Percentiles rank a stretch among this genome's conserved stretches.
Evolutionary conservation across 1,140 invertebrate genomes (phyloP).

Genomic region (Trypoxylus dichotomus): DNA sequence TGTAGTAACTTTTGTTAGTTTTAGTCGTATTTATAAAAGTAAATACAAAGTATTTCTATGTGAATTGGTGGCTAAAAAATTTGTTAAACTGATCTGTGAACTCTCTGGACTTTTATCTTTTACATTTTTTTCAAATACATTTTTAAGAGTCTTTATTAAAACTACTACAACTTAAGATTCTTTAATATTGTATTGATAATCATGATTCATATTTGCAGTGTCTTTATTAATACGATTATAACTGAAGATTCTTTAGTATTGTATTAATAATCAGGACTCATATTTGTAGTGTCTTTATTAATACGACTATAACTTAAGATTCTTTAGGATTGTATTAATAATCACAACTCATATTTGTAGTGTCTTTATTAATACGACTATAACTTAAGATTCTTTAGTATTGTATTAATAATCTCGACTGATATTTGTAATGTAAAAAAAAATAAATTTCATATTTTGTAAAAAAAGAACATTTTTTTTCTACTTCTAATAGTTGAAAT

Average conservation of each 20-base stretch:
- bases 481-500: too few species aligned
- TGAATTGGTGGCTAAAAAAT: not conserved
- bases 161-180: not conserved
- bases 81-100: not conserved
- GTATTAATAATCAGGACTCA: too few species aligned
- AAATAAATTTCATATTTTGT: conserved; percentile 17
- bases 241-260: not conserved
- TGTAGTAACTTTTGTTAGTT: not conserved
- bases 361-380: not conserved
- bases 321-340: not conserved
- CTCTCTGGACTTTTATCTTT: not conserved
- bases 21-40: not conserved
- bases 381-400: not conserved
- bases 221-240: not conserved
- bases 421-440: conserved; percentile 6
- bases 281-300: not conserved
- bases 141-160: not conserved
- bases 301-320: not conserved
- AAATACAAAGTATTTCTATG: not conserved
- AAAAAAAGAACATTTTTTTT: too few species aligned
- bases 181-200: not conserved
- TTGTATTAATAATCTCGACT: conserved; percentile 4
- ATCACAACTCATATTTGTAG: not conserved
- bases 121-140: not conserved
- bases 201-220: too few species aligned